Evolutionary conservation across 2,113 vertebrate genomes (phyloP), one percentile per base, ranked within the genome.

Genomic region (Dascyllus trimaculatus): DNA sequence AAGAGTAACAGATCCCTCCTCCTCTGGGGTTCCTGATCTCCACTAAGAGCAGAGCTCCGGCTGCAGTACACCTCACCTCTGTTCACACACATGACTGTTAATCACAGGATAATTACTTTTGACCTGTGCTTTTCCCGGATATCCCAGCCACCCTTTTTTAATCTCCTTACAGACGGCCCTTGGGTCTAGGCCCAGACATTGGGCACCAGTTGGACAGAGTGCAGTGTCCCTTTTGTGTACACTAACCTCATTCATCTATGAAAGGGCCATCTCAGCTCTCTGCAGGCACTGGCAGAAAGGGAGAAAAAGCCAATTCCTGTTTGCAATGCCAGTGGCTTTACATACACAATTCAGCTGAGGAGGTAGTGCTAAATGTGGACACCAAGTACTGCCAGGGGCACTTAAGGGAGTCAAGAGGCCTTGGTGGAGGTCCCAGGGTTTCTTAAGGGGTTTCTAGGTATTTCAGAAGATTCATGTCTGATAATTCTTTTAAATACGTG

Each of bases 101-200:
- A 59, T 83, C 22, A 32, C 7, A 1, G 4, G 64, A 17, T 83
- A 52, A 61, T 69, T 60, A 51, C 57, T 77, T 60, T 38, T 35
- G 29, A 68, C 48, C 35, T 32, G 18, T n/a, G 19, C 1, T 45
- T 15, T 32, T 65, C 25, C 6, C 6, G 13, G 43, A 73, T 60
- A 26, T 43, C 26, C 60, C 57, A 45, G 57, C 63, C 21, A 63
- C 18, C 43, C 11, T 43, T 48, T 75, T 65, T 43, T 25, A 53
- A 35, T 75, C 35, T 75, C 49, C 56, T 62, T 71, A n/a, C 25
- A 61, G 46, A 32, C 22, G 2, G 1, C 10, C 14, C 17, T 79
- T 84, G 71, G 67, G 75, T 51, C 67, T 58, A 8, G 52, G 52
- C 72, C 60, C 78, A 71, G 68, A 80, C 53, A 32, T 6, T 22